phyloP scores from a whole-genome alignment of 2,888 invertebrate species.

The Sphecodes monilicornis region DNA sequence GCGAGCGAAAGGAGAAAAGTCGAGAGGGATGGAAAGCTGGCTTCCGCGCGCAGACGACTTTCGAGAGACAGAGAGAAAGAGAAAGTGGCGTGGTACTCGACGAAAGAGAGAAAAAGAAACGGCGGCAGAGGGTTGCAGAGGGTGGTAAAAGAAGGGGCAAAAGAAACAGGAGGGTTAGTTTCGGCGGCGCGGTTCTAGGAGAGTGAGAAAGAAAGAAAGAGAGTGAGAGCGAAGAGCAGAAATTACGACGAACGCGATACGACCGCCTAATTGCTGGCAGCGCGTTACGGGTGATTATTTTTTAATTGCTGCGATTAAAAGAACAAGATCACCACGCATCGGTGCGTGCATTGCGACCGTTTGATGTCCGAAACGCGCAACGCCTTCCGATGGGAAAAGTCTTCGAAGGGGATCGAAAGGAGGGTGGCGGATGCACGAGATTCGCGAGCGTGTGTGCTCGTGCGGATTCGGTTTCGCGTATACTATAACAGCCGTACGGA shows the following conservation, averaged over 20 bases:
- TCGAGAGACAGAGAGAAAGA: background rate
- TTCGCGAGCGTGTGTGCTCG: background rate
- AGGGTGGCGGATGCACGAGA: background rate
- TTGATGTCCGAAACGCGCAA: constrained; percentile 62
- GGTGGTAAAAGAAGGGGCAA: constrained; percentile 15
- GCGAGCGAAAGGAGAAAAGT: constrained; percentile 60
- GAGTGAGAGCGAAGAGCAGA: constrained; percentile 37
- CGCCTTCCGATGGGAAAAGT: constrained; percentile 17
- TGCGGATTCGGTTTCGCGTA: constrained; percentile 23
- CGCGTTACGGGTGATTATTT: constrained; percentile 80
- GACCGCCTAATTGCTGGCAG: constrained; percentile 77
- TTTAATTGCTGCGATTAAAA: constrained; percentile 80
- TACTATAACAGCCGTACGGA: background rate
- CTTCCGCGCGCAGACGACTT: constrained; percentile 30
- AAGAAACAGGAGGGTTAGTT: constrained; percentile 43
- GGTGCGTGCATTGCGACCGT: constrained; percentile 59
- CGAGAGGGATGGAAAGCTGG: constrained; percentile 23
- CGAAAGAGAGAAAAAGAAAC: constrained; percentile 1
- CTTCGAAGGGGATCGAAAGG: constrained; percentile 23
- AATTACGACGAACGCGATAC: constrained; percentile 76
- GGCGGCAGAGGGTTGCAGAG: background rate
- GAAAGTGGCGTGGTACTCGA: constrained; percentile 42
- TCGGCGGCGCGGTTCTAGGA: constrained; percentile 1
- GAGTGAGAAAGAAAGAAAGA: constrained; percentile 17
- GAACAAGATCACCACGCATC: constrained; percentile 71